Evolutionary conservation across 2,888 invertebrate genomes (phyloP), one percentile per base, ranked within the genome.

Genomic region (Drosophila mercatorum): DNA sequence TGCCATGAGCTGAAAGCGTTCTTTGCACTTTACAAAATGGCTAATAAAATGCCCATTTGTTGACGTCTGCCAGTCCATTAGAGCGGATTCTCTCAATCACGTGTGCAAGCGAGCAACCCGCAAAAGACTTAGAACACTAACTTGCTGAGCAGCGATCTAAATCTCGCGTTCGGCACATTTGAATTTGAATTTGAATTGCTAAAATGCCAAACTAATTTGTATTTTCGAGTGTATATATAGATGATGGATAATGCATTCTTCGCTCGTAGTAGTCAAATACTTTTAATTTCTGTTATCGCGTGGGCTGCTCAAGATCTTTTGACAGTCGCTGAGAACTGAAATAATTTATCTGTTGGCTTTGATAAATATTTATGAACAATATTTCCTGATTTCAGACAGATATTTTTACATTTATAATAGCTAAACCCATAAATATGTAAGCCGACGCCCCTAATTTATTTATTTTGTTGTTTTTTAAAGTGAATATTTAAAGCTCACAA

Each of bases 11-110:
- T 10, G 26, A 53, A 26, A 65, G 26, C 17, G 41, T 11, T 36
- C 57, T n/a, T 34, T 57, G 36, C 65, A 63, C 51, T 51, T 78
- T 28, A 43, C 40, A 58, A 28, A 51, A 55, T 11, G 28, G n/a
- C 71, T 70, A 79, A 84, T 84, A 68, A 83, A 84, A 87, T 75
- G 79, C 63, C 71, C 44, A 78, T 81, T 70, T 70, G 70, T 68
- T 70, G 64, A 26, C 43, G 56, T n/a, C 60, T 53, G 22, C 26
- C 10, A 40, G n/a, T 38, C 60, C 60, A 69, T 56, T 56, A 46
- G 64, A 55, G 34, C 40, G 43, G 38, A 10, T 51, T 55, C 44
- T 47, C n/a, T 17, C 56, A 17, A 64, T 47, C 79, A 78, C 74
- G 79, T 79, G 69, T 36, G 49, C 41, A 65, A 72, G 67, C 71